These are phyloP conservation scores for Psittacula echo DNA, from an alignment of 2,797 vertebrate species.

Conservation along the genomic window DNA sequence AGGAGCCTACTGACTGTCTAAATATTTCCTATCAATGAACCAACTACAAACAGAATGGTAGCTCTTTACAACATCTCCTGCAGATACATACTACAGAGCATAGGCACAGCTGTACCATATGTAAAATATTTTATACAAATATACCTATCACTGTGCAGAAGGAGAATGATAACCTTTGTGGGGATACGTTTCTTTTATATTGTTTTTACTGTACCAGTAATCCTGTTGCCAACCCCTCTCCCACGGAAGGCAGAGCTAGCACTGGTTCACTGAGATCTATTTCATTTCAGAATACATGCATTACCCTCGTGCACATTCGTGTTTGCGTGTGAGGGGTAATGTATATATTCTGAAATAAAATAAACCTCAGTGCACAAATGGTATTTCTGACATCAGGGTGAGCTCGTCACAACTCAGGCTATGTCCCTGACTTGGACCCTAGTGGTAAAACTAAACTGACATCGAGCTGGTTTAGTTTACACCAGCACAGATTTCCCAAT, in stretches of 20 bases:
- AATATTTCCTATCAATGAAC: background rate
- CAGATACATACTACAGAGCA: background rate
- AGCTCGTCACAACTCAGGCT: background rate
- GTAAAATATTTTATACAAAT: background rate
- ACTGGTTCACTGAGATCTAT: background rate
- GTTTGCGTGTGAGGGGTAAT: fast-evolving
- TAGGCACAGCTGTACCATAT: background rate
- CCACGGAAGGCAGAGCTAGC: background rate
- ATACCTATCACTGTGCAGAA: background rate
- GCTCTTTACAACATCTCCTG: background rate
- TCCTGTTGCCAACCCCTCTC: background rate
- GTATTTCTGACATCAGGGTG: background rate
- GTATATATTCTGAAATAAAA: background rate
- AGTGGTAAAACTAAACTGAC: constrained; percentile 30
- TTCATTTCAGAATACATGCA: background rate
- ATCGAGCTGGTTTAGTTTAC: background rate
- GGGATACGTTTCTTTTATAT: background rate
- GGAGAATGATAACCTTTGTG: background rate
- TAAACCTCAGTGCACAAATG: fast-evolving
- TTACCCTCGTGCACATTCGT: background rate
- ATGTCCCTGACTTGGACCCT: background rate
- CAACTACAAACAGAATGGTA: background rate
- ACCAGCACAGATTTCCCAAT: constrained; percentile 53
- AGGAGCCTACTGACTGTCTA: background rate
- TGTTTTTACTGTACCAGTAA: background rate